These are phyloP conservation scores for Alosa alosa DNA, from an alignment of 2,113 vertebrate species.

Conservation along the genomic window DNA sequence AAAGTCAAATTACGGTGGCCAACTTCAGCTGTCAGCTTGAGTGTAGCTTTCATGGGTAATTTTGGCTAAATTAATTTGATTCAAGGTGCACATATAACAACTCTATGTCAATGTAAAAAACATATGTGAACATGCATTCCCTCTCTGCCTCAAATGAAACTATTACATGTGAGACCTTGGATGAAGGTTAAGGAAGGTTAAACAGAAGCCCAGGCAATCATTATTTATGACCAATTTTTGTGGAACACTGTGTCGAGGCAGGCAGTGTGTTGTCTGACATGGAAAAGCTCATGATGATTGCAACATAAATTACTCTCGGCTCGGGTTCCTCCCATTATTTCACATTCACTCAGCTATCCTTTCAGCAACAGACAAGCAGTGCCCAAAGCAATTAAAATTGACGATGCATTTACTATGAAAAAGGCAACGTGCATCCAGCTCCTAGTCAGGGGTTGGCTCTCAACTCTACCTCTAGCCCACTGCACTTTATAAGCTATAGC, in stretches of 20 bases:
- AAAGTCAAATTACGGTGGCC: background rate
- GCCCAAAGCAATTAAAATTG: slow-evolving; percentile 10
- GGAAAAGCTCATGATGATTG: background rate
- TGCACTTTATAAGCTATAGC: background rate
- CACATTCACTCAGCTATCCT: background rate
- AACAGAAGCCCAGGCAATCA: background rate
- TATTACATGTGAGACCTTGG: background rate
- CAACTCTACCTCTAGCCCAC: background rate
- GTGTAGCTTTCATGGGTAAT: background rate
- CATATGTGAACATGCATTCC: background rate
- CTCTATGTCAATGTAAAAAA: background rate
- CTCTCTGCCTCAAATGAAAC: background rate
- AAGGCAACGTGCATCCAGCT: background rate
- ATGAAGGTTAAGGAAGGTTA: background rate
- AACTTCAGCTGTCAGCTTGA: background rate
- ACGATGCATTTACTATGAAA: background rate
- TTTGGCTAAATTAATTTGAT: background rate
- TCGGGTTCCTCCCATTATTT: background rate
- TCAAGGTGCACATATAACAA: background rate
- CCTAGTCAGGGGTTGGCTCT: background rate
- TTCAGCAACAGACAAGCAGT: background rate
- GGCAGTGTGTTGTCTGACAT: background rate
- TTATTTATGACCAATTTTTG: slow-evolving; percentile 3
- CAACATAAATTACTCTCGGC: background rate
- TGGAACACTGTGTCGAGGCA: background rate